Percentiles rank a stretch among this genome's conserved stretches.
Conservation (phyloP, 2,888 invertebrate genomes). For the Andricus curvator region DNA sequence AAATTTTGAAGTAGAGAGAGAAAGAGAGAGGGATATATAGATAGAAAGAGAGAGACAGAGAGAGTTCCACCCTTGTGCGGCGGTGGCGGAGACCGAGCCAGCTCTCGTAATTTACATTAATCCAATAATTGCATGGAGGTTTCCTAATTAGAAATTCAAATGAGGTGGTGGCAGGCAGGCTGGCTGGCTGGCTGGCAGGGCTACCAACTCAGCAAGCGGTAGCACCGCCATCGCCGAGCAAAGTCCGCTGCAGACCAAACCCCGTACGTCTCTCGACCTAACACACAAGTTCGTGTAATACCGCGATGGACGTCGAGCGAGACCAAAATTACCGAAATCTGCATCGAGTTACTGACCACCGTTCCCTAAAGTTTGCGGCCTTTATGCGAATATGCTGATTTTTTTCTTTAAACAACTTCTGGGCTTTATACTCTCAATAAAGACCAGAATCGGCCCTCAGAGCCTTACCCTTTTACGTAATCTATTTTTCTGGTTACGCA, state of each 20-base stretch:
- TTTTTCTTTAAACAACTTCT: slow-evolving; percentile 34
- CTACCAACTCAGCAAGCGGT: slow-evolving; percentile 74
- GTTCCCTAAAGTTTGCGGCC: slow-evolving; percentile 27
- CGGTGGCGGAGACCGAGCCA: slow-evolving; percentile 80
- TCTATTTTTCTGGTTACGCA: not conserved
- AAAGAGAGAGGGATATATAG: slow-evolving; percentile 60
- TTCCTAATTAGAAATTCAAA: slow-evolving; percentile 95
- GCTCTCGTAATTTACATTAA: slow-evolving; percentile 95
- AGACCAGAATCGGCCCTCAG: not conserved
- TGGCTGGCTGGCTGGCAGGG: slow-evolving; percentile 71
- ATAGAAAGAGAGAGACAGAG: slow-evolving; percentile 61
- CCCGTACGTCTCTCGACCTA: slow-evolving; percentile 55
- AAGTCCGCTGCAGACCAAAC: slow-evolving; percentile 72
- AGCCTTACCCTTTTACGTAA: not conserved
- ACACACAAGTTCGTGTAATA: slow-evolving; percentile 75
- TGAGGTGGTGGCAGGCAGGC: slow-evolving; percentile 87
- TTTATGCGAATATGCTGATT: slow-evolving; percentile 39
- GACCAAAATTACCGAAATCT: slow-evolving; percentile 76
- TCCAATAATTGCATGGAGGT: slow-evolving; percentile 96
- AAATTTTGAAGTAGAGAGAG: slow-evolving; percentile 56
- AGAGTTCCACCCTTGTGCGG: slow-evolving; percentile 76
- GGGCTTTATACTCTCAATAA: not conserved
- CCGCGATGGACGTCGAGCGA: slow-evolving; percentile 75
- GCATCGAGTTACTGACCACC: slow-evolving; percentile 57
- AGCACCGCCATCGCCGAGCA: slow-evolving; percentile 65